These are phyloP conservation scores for Melieria crassipennis DNA, from an alignment of 2,888 invertebrate species.

Conservation along the genomic window DNA sequence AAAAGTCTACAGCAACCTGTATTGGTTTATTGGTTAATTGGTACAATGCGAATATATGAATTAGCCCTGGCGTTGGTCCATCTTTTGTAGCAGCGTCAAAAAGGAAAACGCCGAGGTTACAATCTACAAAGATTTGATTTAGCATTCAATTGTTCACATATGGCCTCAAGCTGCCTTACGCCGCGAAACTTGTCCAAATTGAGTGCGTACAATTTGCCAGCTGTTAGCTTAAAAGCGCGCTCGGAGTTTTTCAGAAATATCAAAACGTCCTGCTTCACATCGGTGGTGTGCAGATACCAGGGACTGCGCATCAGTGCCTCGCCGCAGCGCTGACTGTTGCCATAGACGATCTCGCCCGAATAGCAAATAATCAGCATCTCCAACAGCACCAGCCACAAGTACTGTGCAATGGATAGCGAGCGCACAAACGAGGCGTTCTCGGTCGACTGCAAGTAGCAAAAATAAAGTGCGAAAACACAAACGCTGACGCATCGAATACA, in stretches of 20 bases:
- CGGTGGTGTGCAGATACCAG: conserved; percentile 51
- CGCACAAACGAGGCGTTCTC: conserved; percentile 53
- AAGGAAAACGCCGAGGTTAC: conserved; percentile 60
- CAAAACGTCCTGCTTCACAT: not conserved
- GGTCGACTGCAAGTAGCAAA: conserved; percentile 41
- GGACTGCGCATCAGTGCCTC: conserved; percentile 56
- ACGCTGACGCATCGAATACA: not conserved
- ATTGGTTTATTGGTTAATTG: not conserved
- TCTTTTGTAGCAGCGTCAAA: conserved; percentile 56
- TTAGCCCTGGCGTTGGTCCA: conserved; percentile 47
- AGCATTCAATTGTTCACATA: not conserved
- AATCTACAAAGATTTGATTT: conserved; percentile 46
- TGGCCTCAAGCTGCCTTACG: not conserved
- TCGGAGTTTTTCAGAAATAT: not conserved
- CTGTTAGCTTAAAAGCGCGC: not conserved
- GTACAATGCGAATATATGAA: not conserved
- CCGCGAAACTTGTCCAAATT: not conserved
- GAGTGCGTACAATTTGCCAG: not conserved
- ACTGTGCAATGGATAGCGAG: conserved; percentile 53
- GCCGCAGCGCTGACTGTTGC: conserved; percentile 55
- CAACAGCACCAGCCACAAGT: conserved; percentile 52
- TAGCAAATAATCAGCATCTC: conserved; percentile 61
- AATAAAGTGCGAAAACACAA: not conserved
- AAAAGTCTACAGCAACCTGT: not conserved
- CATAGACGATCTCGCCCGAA: conserved; percentile 53